Evolutionary conservation across 2,797 vertebrate genomes (phyloP).

Genomic region (Coracias cyanogaster): DNA sequence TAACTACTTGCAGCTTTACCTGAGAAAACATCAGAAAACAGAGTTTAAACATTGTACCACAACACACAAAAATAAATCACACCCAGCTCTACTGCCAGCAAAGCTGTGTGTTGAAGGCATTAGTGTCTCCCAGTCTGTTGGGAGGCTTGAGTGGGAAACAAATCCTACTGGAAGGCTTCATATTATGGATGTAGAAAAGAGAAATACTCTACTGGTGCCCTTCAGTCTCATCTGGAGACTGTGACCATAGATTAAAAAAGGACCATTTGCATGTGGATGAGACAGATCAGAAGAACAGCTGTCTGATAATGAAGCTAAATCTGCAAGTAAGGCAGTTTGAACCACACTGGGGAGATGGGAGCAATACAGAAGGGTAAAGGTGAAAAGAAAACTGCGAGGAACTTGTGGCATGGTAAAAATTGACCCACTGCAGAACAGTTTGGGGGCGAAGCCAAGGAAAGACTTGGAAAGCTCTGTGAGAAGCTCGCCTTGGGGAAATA

Average conservation of each 20-base stretch:
- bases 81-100: neutral
- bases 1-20: neutral
- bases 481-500: too few relatives aligned
- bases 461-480: too few relatives aligned
- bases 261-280: fast-evolving
- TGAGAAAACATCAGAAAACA: neutral
- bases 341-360: neutral
- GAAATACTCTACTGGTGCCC: neutral
- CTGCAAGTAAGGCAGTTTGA: neutral
- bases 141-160: neutral
- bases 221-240: neutral
- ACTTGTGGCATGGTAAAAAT: neutral
- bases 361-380: neutral
- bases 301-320: neutral
- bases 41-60: neutral
- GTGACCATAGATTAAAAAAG: neutral
- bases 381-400: neutral
- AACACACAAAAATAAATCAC: neutral
- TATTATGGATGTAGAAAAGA: neutral
- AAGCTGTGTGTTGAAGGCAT: neutral
- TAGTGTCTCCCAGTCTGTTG: neutral
- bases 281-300: neutral
- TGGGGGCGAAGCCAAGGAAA: too few relatives aligned
- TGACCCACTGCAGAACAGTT: too few relatives aligned
- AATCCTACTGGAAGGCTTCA: neutral